Evolutionary conservation across 2,888 invertebrate species (phyloP).

Genomic region (Yponomeuta malinellus): DNA sequence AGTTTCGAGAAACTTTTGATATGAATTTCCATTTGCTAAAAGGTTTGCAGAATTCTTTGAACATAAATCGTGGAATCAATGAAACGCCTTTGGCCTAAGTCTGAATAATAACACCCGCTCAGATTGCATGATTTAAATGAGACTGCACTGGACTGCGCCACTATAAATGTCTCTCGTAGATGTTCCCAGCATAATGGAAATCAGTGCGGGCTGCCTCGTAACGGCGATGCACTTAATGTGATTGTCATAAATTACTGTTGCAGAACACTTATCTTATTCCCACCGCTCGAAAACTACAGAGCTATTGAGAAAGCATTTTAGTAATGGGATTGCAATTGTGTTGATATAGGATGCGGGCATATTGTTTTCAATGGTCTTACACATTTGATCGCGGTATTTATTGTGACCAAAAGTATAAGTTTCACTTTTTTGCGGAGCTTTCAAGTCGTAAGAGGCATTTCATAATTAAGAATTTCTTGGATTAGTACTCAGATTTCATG

Average conservation of each 20-base stretch:
- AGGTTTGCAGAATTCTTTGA: background rate
- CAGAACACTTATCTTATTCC: background rate
- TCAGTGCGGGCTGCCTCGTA: background rate
- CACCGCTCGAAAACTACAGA: background rate
- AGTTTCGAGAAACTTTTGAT: background rate
- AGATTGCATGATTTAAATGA: background rate
- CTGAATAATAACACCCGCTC: background rate
- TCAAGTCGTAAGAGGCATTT: no score
- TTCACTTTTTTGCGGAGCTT: no score
- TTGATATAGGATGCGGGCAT: no score
- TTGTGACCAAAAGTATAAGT: no score
- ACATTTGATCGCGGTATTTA: no score
- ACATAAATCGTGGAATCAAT: no score
- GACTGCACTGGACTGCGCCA: background rate
- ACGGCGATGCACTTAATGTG: constrained; percentile 6
- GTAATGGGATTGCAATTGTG: no score
- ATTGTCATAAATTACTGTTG: constrained; percentile 10
- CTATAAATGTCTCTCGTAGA: constrained; percentile 2
- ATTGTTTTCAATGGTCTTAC: no score
- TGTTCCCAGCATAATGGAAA: constrained; percentile 2
- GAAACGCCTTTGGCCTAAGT: background rate
- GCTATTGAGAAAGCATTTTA: no score
- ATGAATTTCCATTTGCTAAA: background rate
- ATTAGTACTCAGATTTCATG: no score
- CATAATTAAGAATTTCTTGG: no score